phyloP scores from a whole-genome alignment of 2,888 invertebrate species.

The Uloborus plumipes region DNA sequence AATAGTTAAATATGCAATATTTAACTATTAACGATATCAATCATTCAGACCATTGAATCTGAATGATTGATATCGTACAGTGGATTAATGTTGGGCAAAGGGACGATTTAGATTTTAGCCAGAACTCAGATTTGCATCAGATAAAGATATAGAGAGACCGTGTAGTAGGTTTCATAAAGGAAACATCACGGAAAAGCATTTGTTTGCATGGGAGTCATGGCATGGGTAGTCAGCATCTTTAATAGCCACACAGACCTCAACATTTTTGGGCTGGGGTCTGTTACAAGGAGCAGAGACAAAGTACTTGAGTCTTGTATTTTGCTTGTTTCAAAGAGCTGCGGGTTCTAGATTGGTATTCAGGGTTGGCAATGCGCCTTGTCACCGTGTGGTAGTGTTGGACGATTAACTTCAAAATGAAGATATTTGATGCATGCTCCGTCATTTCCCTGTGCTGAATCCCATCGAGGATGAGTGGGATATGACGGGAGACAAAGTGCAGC shows the following conservation, averaged over 20 bases:
- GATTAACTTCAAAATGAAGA: background rate
- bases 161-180: background rate
- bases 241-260: background rate
- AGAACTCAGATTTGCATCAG: background rate
- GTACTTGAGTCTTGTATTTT: background rate
- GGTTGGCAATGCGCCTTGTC: background rate
- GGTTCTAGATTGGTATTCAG: background rate
- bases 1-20: no score
- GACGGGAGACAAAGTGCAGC: background rate
- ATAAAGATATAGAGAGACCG: slow-evolving; percentile 8
- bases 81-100: background rate
- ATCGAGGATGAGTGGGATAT: background rate
- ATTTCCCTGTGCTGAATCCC: background rate
- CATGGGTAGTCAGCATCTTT: background rate
- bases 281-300: background rate
- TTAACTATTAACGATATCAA: no score
- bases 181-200: background rate
- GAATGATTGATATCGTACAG: no score
- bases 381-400: background rate
- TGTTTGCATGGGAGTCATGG: slow-evolving; percentile 11
- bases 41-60: no score
- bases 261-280: background rate
- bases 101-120: background rate
- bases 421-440: background rate
- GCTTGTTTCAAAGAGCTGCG: background rate